Conservation (phyloP, 2,113 vertebrate genomes). For the Malaclemys terrapin region DNA sequence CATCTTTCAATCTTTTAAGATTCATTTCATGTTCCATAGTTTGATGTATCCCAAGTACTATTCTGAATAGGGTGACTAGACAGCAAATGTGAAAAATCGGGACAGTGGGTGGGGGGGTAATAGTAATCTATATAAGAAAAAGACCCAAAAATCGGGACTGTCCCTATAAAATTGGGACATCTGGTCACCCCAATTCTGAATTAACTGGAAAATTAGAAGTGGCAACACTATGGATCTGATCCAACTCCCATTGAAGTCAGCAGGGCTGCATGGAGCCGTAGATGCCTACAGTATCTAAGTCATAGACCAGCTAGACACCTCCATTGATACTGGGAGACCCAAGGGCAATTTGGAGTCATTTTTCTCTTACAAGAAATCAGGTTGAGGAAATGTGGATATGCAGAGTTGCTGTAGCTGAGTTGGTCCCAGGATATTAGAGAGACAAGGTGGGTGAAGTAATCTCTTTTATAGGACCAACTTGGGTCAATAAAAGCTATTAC, state of each 20-base stretch:
- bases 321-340: background rate
- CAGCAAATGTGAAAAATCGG: too few relatives aligned
- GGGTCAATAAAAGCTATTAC: too few relatives aligned
- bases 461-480: too few relatives aligned
- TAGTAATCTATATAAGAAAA: too few relatives aligned
- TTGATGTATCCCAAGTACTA: background rate
- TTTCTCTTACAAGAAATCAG: background rate
- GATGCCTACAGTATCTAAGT: background rate
- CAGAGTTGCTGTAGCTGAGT: background rate
- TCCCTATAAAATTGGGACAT: too few relatives aligned
- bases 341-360: background rate
- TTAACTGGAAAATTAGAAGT: background rate
- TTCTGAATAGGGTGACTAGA: background rate
- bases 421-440: background rate
- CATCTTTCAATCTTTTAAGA: background rate
- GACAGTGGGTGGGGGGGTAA: too few relatives aligned
- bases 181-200: background rate
- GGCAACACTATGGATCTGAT: background rate
- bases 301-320: background rate
- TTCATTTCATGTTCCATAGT: background rate
- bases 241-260: background rate
- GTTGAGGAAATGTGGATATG: too few relatives aligned
- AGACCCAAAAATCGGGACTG: too few relatives aligned
- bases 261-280: background rate
- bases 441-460: too few relatives aligned